phyloP scores from a whole-genome alignment of 1,140 invertebrate species.

The Tribolium castaneum region DNA sequence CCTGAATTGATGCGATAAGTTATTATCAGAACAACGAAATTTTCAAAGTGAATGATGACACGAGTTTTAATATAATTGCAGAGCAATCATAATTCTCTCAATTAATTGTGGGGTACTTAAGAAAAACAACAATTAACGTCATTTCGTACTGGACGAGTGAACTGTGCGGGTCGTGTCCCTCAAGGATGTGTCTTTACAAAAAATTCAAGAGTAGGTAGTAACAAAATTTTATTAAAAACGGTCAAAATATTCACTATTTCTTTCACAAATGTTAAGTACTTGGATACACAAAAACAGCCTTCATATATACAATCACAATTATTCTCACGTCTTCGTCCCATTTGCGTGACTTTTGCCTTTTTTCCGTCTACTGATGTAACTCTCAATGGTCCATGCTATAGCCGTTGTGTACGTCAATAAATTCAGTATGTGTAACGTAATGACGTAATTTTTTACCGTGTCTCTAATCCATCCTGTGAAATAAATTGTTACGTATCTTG shows the following conservation, averaged over 20 bases:
- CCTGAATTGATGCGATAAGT: conserved; percentile 21
- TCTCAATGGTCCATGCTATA: conserved; percentile 69
- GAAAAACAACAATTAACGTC: neutral
- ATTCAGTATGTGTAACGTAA: conserved; percentile 73
- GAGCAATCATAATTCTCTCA: neutral
- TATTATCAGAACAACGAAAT: conserved; percentile 9
- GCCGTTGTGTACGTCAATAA: conserved; percentile 71
- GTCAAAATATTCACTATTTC: neutral
- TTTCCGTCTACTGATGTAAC: neutral
- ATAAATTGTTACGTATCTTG: neutral
- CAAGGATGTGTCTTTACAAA: too few relatives aligned
- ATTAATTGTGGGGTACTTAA: neutral
- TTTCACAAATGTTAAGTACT: neutral
- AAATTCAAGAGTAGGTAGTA: neutral
- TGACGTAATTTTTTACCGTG: conserved; percentile 66
- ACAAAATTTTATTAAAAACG: neutral
- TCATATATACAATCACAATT: neutral
- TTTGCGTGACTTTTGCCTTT: neutral
- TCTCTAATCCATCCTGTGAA: conserved; percentile 71
- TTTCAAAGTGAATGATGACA: conserved; percentile 10
- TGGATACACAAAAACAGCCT: neutral
- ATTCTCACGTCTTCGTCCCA: neutral
- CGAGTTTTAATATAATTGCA: neutral
- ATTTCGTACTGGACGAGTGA: neutral
- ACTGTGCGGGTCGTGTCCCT: neutral